Evolutionary conservation across 2,113 vertebrate species (phyloP).

Genomic region (Salvelinus sp.): DNA sequence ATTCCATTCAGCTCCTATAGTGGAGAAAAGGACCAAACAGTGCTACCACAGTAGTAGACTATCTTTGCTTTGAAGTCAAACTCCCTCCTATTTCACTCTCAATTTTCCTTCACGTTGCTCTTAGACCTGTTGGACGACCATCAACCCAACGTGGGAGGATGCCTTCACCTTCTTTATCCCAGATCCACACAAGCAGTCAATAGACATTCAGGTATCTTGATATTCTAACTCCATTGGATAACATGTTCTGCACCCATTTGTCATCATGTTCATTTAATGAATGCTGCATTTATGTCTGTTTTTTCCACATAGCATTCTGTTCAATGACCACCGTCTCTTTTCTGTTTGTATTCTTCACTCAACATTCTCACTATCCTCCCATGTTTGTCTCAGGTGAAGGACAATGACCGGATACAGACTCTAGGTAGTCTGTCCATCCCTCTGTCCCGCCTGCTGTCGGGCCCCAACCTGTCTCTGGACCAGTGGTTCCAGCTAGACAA

Average conservation of each 20-base stretch:
- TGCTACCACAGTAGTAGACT: too few species aligned
- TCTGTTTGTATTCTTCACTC: not conserved
- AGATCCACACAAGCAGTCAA: slow-evolving; percentile 81
- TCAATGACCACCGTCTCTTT: slow-evolving; percentile 4
- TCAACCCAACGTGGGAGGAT: slow-evolving; percentile 83
- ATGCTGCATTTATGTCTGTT: not conserved
- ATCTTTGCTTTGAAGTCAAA: too few species aligned
- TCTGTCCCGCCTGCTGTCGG: slow-evolving; percentile 77
- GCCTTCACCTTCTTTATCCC: slow-evolving; percentile 91
- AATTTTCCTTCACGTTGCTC: not conserved
- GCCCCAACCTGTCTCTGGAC: slow-evolving; percentile 77
- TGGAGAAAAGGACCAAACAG: not conserved
- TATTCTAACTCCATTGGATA: not conserved
- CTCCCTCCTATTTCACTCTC: not conserved
- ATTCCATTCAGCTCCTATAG: not conserved
- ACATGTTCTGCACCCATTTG: not conserved
- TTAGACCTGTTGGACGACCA: slow-evolving; percentile 78
- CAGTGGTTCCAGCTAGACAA: slow-evolving; percentile 87
- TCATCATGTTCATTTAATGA: not conserved
- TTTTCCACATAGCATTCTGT: not conserved
- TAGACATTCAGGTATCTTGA: slow-evolving; percentile 68
- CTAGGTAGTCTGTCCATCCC: slow-evolving; percentile 83
- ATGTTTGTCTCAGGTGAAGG: slow-evolving; percentile 78
- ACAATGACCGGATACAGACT: slow-evolving; percentile 80
- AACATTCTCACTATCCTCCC: not conserved